Evolutionary conservation across 2,888 invertebrate species (phyloP), one percentile per base, ranked within the genome.

Genomic region (Temnothorax ravouxi): DNA sequence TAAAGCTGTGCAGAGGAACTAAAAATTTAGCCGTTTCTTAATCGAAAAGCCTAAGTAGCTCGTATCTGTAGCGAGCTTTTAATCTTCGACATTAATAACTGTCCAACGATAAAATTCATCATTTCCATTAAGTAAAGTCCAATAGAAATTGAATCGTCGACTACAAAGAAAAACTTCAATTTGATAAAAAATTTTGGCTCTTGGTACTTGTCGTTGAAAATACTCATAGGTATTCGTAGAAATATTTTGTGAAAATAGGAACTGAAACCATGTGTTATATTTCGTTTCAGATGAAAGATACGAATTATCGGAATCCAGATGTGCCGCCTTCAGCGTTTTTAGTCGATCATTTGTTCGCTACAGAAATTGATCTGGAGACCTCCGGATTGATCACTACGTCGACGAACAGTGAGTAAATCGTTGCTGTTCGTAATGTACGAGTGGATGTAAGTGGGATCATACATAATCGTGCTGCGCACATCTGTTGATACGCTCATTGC

Each of bases 341-440:
- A 38, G 96, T 96, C 0, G 96, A 96, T 88, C 95, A 95, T 89
- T 95, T 95, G 1, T 96, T 96, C 92, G 95, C 96, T 50, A 96
- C 96, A 84, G 97, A 97, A 52, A 96, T 97, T 3, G 96, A 96
- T 9, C 93, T 97, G 0, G 97, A 97, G 5, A 95, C 97, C 61
- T 96, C 97, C 1, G 97, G 97, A 0, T 96, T 97, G 69, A 88
- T 97, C 18, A 96, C 97, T 1, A 96, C 96, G 86, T 97, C 97
- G 15, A 95, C 96, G 56, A 96, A 96, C 92, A 97, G 97, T 97
- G 94, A 95, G 95, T 92, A 86, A 13, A 66, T 41, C 34, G n/a
- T 62, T 25, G 34, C 15, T 62, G 25, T 15, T 71, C 47, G 8
- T 71, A 38, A 80, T 21, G 29, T 44, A 61, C 29, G 21, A 41